These are phyloP conservation scores for Chromoteleia sp. DNA, from an alignment of 2,888 invertebrate genomes.

Conservation along the genomic window DNA sequence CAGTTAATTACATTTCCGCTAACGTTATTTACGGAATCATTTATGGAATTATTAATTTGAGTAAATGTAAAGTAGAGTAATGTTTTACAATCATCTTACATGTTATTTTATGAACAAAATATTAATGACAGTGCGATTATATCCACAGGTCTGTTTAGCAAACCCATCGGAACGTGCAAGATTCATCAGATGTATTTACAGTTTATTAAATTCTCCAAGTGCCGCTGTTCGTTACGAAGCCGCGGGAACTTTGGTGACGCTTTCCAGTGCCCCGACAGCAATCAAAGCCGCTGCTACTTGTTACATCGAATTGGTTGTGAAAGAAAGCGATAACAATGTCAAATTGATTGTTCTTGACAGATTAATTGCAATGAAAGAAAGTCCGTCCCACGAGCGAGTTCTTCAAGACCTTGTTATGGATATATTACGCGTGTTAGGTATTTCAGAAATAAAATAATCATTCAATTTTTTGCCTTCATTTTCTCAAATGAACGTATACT, in stretches of 20 bases:
- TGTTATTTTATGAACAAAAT: too few relatives aligned
- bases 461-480: too few relatives aligned
- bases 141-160: conserved; percentile 94
- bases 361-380: conserved; percentile 93
- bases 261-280: conserved; percentile 99
- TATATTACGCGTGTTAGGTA: conserved; percentile 94
- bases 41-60: too few relatives aligned
- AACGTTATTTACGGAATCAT: too few relatives aligned
- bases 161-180: conserved; percentile 98
- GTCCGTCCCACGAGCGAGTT: conserved; percentile 93
- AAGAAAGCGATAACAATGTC: conserved; percentile 99
- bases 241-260: conserved; percentile 98
- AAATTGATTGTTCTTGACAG: conserved; percentile 99
- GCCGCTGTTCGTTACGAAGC: conserved; percentile 99
- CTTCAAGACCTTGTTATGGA: conserved; percentile 98
- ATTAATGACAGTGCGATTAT: too few relatives aligned
- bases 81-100: too few relatives aligned
- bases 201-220: conserved; percentile 96
- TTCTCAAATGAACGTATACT: too few relatives aligned
- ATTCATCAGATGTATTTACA: conserved; percentile 99
- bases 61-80: too few relatives aligned
- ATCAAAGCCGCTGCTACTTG: conserved; percentile 99
- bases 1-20: too few relatives aligned
- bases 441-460: background rate
- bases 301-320: conserved; percentile 99